Base-by-base conservation (phyloP, 2,797 vertebrate species). In the Coranthus polyacanthus region DNA sequence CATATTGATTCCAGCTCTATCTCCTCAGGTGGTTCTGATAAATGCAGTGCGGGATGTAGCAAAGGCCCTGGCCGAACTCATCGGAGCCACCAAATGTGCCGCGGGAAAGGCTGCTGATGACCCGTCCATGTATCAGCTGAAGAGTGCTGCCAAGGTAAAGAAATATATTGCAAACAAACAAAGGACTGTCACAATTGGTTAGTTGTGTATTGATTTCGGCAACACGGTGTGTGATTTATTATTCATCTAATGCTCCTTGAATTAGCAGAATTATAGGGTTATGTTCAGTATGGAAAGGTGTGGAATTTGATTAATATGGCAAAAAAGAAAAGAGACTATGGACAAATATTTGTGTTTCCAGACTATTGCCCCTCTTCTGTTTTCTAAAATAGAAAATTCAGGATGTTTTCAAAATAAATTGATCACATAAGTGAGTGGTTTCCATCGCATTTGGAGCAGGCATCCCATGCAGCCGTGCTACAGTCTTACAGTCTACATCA, bases 81-180 rank as follows among this genome's bases (percentile, higher is more conserved):
- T 99, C 54, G 85, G 98, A 56, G 97, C 98, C 72, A 99, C 98
- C 66, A 99, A 99, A 86, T 98, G 97, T 84, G 97, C 98, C 3
- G 95, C 98, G 1, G 97, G 98, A 73, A 99, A 99, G 75, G 91
- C 96, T 0, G 96, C 97, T 0, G 98, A 99, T 12, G 97, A 99
- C 86, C 96, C 97, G 0, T 99, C 98, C 62, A 99, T 99, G 98
- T 98, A 99, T 87, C 98, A 99, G 88, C 94, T 99, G 78, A 99
- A 99, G 89, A 96, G 97, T 6, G 97, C 98, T 0, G 98, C 98
- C 79, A 99, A 99, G 96, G 98, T 99, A 92, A 51, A 66, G 16
- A 21, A 45, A 52, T 3, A 15, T 41, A 3, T 9, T 38, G 29
- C 0, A 2, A 36, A 59, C 43, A 67, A 34, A 70, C 42, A n/a